These are phyloP conservation scores for Cavia porcellus DNA, from an alignment of 2,113 vertebrate genomes.

Conservation along the genomic window DNA sequence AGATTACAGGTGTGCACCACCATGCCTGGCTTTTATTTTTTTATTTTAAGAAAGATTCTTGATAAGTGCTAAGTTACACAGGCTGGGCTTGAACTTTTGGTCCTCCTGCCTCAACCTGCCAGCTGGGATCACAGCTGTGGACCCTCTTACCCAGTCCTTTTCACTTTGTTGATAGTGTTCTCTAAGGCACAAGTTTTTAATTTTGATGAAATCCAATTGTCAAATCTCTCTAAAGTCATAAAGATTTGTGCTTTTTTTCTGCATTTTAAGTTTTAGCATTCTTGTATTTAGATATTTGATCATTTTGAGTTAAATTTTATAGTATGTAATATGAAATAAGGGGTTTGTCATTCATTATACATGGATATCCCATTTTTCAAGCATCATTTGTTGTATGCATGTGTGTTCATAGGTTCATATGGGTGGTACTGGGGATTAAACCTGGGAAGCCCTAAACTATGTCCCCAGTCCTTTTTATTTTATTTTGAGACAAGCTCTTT, in stretches of 20 bases:
- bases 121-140: background rate
- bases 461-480: background rate
- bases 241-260: background rate
- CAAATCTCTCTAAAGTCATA: background rate
- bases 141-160: background rate
- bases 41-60: background rate
- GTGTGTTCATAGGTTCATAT: background rate
- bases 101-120: background rate
- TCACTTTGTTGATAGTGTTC: background rate
- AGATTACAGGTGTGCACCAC: too few species aligned
- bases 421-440: background rate
- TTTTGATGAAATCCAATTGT: background rate
- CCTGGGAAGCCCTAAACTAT: background rate
- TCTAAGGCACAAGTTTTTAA: background rate
- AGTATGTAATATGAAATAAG: background rate
- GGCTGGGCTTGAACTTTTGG: background rate
- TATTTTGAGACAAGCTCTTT: background rate
- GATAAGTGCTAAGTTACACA: background rate
- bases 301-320: constrained; percentile 40
- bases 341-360: background rate
- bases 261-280: background rate
- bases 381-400: background rate
- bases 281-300: background rate
- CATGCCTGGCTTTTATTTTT: background rate
- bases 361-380: background rate